Base-by-base conservation (phyloP, 2,797 vertebrate genomes). In the Anguilla obscura region DNA sequence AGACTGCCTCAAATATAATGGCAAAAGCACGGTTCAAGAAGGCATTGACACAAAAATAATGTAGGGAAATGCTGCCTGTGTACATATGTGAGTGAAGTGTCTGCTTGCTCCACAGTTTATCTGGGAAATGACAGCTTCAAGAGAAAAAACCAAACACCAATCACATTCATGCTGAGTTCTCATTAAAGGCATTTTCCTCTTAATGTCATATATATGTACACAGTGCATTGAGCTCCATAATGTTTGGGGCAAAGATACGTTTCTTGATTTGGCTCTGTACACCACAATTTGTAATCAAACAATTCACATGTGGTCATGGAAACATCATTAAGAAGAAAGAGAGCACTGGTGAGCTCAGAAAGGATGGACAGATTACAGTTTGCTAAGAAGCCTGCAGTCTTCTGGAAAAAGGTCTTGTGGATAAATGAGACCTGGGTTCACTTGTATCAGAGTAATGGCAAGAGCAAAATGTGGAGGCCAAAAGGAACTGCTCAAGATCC, bases 81-180 rank as follows among this genome's bases (percentile, higher is more conserved):
- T 80, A 91, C 90, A 88, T 66, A 21, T 84, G 76, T 2, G 30
- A 58, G 90, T 90, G 88, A 83, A 88, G 85, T 90, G 83, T 71
- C 86, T 89, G 80, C 56, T 48, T 87, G 10, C 84, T 87, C 33
- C 86, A 89, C 79, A 85, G 83, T 74, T 89, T 76, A 0, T 87
- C 56, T 66, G 87, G 87, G 86, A 85, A 86, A 86, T 69, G 16
- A 66, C 87, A 9, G 86, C 91, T 89, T 87, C 3, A 89, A 87
- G 87, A 54, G 82, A 52, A 45, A 91, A 88, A 90, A 88, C 79
- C 79, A 50, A 90, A 87, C 6, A 56, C 16, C 7, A 87, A 48
- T 88, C 52, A 88, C 80, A 82, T 63, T 85, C 86, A 87, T 33
- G 50, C 87, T 87, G 45, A 12, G 71, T 85, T n/a, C 33, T 86